phyloP scores from a whole-genome alignment of 2,797 vertebrate species.

The Busarellus nigricollis region DNA sequence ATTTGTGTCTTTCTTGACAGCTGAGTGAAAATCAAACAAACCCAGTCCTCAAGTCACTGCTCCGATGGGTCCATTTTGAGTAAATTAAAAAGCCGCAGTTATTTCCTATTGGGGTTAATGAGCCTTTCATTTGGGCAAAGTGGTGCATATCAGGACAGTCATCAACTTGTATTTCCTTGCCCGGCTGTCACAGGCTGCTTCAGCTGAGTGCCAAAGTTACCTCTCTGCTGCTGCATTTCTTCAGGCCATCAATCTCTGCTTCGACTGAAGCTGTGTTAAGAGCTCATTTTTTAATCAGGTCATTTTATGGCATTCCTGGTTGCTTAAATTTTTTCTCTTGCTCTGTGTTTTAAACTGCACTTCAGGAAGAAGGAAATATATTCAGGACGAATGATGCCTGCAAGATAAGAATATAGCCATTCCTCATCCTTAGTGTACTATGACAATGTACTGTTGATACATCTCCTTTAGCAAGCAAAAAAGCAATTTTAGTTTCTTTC shows the following conservation, averaged over 20 bases:
- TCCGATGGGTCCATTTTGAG: neutral
- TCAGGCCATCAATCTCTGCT: neutral
- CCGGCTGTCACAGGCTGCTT: neutral
- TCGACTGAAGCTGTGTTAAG: neutral
- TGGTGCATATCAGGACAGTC: neutral
- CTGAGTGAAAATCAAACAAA: neutral
- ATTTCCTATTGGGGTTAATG: neutral
- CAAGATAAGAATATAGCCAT: neutral
- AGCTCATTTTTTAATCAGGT: neutral
- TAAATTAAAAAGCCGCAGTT: neutral
- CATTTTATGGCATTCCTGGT: neutral
- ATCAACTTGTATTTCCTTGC: neutral
- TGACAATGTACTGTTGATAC: neutral
- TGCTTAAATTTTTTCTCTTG: neutral
- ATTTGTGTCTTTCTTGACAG: neutral
- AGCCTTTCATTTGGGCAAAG: neutral
- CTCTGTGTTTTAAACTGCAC: neutral
- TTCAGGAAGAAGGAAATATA: neutral
- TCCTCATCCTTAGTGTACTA: neutral
- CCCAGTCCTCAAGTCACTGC: fast-evolving
- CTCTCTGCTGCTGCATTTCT: neutral
- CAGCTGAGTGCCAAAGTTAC: neutral
- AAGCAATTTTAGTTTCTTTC: neutral
- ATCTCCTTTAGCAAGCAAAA: neutral
- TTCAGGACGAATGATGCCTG: neutral